Conservation (phyloP, 2,888 invertebrate species). For the Drosophila cyrtoloma region DNA sequence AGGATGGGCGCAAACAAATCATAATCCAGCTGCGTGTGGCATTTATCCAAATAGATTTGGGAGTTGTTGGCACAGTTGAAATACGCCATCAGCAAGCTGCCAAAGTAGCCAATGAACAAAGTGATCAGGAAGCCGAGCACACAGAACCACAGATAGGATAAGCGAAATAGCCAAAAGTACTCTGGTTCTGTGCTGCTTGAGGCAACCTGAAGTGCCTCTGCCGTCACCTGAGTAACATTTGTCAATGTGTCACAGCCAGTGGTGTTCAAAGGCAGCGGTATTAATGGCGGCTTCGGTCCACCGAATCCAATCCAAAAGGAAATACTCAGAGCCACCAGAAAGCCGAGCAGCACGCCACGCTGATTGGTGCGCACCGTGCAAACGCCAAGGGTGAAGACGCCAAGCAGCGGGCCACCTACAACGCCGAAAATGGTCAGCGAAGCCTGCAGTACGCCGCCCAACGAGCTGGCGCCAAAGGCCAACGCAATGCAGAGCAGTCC, state of each 20-base stretch:
- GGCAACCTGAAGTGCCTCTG: conserved; percentile 28
- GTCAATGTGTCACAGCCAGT: conserved; percentile 86
- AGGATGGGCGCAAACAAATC: conserved; percentile 87
- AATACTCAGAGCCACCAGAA: conserved; percentile 88
- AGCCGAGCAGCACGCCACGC: conserved; percentile 89
- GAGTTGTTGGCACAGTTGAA: conserved; percentile 82
- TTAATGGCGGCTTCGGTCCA: conserved; percentile 88
- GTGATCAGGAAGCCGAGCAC: conserved; percentile 87
- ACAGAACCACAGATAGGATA: conserved; percentile 91
- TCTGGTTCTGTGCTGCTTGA: conserved; percentile 38
- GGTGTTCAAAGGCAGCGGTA: conserved; percentile 87
- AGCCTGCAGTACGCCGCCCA: conserved; percentile 94
- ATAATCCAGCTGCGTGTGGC: conserved; percentile 85
- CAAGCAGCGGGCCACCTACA: conserved; percentile 93
- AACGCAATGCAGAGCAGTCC: conserved; percentile 92
- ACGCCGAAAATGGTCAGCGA: conserved; percentile 94
- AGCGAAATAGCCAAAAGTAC: conserved; percentile 87
- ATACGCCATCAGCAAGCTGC: conserved; percentile 85
- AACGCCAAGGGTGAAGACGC: conserved; percentile 94
- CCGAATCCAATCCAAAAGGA: conserved; percentile 95
- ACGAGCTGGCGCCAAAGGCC: conserved; percentile 92
- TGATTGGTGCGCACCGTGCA: conserved; percentile 91
- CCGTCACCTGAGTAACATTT: conserved; percentile 45
- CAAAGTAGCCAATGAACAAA: conserved; percentile 86
- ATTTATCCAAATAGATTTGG: conserved; percentile 77